phyloP scores from a whole-genome alignment of 2,113 vertebrate genomes.

The Triplophysa rosa region DNA sequence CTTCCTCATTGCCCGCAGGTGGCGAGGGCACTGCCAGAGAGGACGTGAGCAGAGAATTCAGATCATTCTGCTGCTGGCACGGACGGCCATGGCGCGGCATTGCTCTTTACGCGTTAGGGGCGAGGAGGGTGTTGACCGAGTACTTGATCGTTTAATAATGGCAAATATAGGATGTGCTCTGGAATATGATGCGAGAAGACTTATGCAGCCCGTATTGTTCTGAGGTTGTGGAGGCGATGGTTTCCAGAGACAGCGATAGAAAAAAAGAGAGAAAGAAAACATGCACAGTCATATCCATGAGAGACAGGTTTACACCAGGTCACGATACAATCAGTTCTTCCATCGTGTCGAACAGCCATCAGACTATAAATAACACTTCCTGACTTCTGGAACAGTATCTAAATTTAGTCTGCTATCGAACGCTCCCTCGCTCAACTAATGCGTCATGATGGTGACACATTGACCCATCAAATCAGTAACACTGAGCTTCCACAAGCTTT shows the following conservation, averaged over 20 bases:
- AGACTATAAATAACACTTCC: constrained; percentile 52
- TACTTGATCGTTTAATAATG: constrained; percentile 42
- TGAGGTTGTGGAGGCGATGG: not conserved
- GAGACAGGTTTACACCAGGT: constrained; percentile 33
- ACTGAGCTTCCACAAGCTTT: no score
- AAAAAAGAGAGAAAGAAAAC: not conserved
- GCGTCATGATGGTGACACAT: not conserved
- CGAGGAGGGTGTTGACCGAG: constrained; percentile 36
- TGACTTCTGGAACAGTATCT: constrained; percentile 29
- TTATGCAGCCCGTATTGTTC: constrained; percentile 20
- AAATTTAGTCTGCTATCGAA: constrained; percentile 48
- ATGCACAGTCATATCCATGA: constrained; percentile 25
- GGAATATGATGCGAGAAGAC: constrained; percentile 21
- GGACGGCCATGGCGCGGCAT: constrained; percentile 21
- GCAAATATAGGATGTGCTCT: not conserved
- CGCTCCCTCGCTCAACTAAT: not conserved
- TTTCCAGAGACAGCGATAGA: not conserved
- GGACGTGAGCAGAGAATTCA: constrained; percentile 40
- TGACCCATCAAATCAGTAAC: no score
- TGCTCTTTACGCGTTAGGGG: constrained; percentile 17
- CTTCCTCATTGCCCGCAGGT: constrained; percentile 39
- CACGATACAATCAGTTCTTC: constrained; percentile 46
- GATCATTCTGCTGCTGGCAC: constrained; percentile 43
- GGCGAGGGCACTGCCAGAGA: constrained; percentile 34
- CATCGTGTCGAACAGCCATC: constrained; percentile 45